A percentile compares a stretch with the other conserved stretches of the same genome.
These are phyloP conservation scores for Pelecanoides urinatrix DNA, from an alignment of 2,113 vertebrate genomes.

Conservation along the genomic window DNA sequence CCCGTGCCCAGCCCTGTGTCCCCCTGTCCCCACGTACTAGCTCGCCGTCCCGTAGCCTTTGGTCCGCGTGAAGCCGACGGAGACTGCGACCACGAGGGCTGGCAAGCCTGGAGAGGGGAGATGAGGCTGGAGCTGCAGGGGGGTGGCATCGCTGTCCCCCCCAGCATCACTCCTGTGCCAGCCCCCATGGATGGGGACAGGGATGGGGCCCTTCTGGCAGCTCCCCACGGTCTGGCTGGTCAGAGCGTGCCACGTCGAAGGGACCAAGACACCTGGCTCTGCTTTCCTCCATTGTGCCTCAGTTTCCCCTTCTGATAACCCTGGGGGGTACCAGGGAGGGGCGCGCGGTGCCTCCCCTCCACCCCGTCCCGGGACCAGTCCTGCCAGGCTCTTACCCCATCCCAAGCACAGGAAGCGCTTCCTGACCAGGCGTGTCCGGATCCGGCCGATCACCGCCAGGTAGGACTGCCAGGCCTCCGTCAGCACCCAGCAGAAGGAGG, in stretches of 20 bases:
- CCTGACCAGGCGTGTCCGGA: constrained; percentile 93
- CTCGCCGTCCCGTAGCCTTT: constrained; percentile 93
- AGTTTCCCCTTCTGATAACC: background rate
- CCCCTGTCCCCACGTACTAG: constrained; percentile 83
- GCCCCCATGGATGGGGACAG: background rate
- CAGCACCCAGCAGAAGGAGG: constrained; percentile 99
- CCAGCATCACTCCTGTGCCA: background rate
- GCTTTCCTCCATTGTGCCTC: background rate
- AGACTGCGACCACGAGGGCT: constrained; percentile 92
- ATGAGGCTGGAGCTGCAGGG: background rate
- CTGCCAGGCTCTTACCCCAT: constrained; percentile 83
- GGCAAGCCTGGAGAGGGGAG: constrained; percentile 76
- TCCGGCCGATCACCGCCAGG: constrained; percentile 95
- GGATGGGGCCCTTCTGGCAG: background rate
- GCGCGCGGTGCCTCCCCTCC: accelerated
- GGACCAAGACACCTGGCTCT: accelerated
- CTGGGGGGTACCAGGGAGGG: accelerated
- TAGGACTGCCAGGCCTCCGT: constrained; percentile 99
- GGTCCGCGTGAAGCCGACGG: constrained; percentile 92
- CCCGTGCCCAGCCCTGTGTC: background rate
- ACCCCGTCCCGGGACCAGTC: accelerated
- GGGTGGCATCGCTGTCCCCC: background rate
- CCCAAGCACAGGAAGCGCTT: constrained; percentile 98
- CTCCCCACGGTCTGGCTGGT: background rate
- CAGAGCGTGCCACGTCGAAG: background rate